phyloP scores from a whole-genome alignment of 2,888 invertebrate species.

The Dasypogon diadema region DNA sequence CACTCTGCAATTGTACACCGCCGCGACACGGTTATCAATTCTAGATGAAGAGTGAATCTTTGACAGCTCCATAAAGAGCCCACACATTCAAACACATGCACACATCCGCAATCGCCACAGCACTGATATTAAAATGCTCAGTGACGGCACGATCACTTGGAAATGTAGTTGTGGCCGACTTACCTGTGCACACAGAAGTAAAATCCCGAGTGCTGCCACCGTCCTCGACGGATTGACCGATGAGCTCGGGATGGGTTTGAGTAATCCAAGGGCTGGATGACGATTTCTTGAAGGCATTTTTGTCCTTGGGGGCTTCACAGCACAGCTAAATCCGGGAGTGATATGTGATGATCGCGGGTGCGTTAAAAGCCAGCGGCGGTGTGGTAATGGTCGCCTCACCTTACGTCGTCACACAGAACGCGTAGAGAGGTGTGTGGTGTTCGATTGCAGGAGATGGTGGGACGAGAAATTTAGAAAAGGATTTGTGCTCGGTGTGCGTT shows the following conservation, averaged over 20 bases:
- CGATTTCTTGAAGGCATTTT: background rate
- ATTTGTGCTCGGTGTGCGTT: background rate
- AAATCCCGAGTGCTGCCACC: constrained; percentile 7
- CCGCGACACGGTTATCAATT: background rate
- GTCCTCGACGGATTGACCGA: background rate
- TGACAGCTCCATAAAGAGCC: background rate
- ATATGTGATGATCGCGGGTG: constrained; percentile 8
- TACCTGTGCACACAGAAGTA: constrained; percentile 32
- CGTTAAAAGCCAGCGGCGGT: no score
- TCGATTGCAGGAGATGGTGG: no score
- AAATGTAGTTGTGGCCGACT: background rate
- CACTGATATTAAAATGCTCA: no score
- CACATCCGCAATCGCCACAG: no score
- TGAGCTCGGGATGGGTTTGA: background rate
- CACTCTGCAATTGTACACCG: no score
- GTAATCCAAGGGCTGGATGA: constrained; percentile 18
- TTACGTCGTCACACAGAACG: background rate
- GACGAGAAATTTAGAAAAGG: background rate
- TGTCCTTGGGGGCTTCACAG: background rate
- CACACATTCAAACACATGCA: no score
- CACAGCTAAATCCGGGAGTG: background rate
- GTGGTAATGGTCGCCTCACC: background rate
- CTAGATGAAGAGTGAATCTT: background rate
- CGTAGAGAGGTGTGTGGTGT: background rate
- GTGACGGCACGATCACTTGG: background rate